Evolutionary conservation across 1,140 invertebrate genomes (phyloP), one percentile per base, ranked within the genome.

Genomic region (Nymphalis io): DNA sequence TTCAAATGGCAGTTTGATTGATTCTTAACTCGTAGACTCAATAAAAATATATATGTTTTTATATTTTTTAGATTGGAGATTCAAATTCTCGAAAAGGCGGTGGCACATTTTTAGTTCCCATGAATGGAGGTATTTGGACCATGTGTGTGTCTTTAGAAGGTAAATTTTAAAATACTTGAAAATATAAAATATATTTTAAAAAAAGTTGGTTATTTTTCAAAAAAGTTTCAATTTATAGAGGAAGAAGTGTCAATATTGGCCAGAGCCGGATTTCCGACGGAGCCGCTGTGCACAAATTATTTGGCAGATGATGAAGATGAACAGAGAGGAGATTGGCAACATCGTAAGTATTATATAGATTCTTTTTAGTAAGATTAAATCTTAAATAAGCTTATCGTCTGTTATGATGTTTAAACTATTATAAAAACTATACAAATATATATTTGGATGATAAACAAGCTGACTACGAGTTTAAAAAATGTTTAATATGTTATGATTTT

Each of bases 61-160:
- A 38, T 57, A 11, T 3, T 68, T 89, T 84, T 20, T 83, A 92
- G 91, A 87, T 92, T 20, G 86, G 90, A 73, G 83, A 90, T 67
- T 75, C 76, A 33, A 84, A 73, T 69, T 79, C 78, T 46, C 74
- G 72, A 64, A 90, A 83, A 74, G 83, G 86, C 18, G 90, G 88
- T 4, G 89, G 92, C 6, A 93, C 95, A 27, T 97, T 96, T 82
- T 86, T 97, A 12, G 95, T 96, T 0, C 96, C 96, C 0, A 96
- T 97, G 94, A 95, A 97, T 72, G 96, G 96, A 1, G 96, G 96
- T 1, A 96, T 97, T 74, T 97, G 96, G 96, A 97, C 95, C 0
- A 93, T 97, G 79, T 97, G 96, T 83, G 94, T 96, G 55, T 95
- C 95, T 60, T 88, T 97, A 23, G 93, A 94, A 80, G 95, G 95